A percentile compares a stretch with the other conserved stretches of the same genome.
phyloP scores from a whole-genome alignment of 2,797 vertebrate species.

The Pelodytes ibericus region DNA sequence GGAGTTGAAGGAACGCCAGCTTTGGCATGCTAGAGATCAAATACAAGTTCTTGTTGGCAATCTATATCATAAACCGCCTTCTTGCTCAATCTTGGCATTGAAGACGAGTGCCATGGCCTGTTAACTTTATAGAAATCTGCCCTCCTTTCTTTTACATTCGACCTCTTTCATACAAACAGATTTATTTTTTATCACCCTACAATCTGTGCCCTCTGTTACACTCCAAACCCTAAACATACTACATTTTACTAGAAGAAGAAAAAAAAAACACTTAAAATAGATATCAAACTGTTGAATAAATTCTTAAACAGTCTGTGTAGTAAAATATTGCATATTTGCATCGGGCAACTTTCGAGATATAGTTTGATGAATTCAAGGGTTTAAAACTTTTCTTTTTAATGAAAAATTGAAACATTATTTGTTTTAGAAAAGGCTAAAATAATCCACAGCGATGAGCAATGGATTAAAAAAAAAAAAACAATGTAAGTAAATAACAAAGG shows the following conservation, averaged over 20 bases:
- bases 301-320: no score
- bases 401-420: no score
- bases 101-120: constrained; percentile 17
- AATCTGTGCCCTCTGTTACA: constrained; percentile 42
- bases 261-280: constrained; percentile 5
- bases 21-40: constrained; percentile 6
- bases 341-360: no score
- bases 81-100: constrained; percentile 4
- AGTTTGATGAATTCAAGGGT: no score
- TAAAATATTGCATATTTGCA: no score
- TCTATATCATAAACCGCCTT: not conserved
- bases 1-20: not conserved
- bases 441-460: no score
- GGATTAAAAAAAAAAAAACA: no score
- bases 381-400: no score
- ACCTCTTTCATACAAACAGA: constrained; percentile 28
- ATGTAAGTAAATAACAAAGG: no score
- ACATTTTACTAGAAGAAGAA: not conserved
- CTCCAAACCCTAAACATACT: constrained; percentile 12
- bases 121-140: constrained; percentile 44
- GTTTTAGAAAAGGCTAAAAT: no score
- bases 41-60: constrained; percentile 14
- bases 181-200: constrained; percentile 26
- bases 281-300: not conserved
- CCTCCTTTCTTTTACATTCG: constrained; percentile 20